phyloP scores from a whole-genome alignment of 2,888 invertebrate genomes.

The Meliscaeva auricollis region DNA sequence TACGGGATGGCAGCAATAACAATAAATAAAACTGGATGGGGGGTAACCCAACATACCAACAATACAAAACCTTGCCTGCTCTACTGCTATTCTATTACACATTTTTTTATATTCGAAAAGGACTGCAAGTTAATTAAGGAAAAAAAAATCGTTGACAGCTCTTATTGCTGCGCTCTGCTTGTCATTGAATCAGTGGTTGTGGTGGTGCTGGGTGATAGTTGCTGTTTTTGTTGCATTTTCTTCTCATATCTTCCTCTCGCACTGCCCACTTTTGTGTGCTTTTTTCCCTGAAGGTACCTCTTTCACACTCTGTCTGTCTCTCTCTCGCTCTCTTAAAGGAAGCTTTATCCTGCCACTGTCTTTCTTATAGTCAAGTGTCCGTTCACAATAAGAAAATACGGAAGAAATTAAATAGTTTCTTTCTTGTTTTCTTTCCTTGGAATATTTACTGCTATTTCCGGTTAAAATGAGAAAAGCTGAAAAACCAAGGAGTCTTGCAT shows the following conservation, averaged over 20 bases:
- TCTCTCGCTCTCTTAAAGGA: not conserved
- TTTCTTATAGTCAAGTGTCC: not conserved
- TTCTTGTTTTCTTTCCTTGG: not conserved
- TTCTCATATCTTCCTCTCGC: too few species aligned
- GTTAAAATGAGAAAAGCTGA: not conserved
- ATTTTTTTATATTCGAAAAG: conserved; percentile 5
- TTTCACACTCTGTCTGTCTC: too few species aligned
- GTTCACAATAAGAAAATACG: not conserved
- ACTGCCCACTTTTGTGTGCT: too few species aligned
- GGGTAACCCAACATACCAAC: not conserved
- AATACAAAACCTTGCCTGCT: not conserved
- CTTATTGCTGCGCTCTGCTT: conserved; percentile 40
- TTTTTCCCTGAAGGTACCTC: too few species aligned
- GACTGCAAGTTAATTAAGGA: conserved; percentile 65
- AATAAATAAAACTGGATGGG: conserved; percentile 48
- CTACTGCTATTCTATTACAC: conserved; percentile 16
- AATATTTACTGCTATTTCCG: conserved; percentile 32
- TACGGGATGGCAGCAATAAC: conserved; percentile 57
- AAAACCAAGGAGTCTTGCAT: not conserved
- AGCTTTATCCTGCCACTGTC: conserved; percentile 10
- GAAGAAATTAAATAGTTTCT: conserved; percentile 19
- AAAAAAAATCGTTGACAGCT: conserved; percentile 57
- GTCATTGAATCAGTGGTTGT: conserved; percentile 33
- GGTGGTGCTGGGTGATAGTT: not conserved
- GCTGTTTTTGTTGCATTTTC: not conserved